Percentiles rank a stretch among this genome's conserved stretches.
Evolutionary conservation across 2,888 invertebrate genomes (phyloP).

Genomic region (Epicampocera succincta): DNA sequence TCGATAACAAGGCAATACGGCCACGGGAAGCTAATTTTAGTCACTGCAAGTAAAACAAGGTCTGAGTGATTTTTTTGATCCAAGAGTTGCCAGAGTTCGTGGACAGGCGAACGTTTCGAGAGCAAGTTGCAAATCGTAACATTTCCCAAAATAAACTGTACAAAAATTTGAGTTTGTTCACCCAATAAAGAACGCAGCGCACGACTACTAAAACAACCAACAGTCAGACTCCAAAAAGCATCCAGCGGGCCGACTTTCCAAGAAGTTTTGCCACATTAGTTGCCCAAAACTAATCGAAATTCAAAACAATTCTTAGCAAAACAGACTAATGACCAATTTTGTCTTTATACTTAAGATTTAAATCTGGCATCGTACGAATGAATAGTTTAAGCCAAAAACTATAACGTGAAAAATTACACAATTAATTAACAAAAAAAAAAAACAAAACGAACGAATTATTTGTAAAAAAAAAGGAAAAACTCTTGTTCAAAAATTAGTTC

Average conservation of each 20-base stretch:
- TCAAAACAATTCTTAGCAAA: constrained; percentile 29
- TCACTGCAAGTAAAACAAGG: too few species aligned
- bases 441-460: constrained; percentile 27
- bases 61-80: too few species aligned
- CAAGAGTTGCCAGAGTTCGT: too few species aligned
- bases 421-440: not conserved
- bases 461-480: constrained; percentile 3
- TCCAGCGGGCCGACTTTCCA: not conserved
- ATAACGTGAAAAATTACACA: constrained; percentile 2
- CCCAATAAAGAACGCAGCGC: too few species aligned
- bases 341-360: constrained; percentile 12
- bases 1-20: too few species aligned
- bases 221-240: too few species aligned
- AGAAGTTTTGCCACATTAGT: constrained; percentile 43
- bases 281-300: constrained; percentile 36
- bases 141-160: too few species aligned
- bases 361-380: not conserved
- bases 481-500: constrained; percentile 62
- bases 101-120: too few species aligned
- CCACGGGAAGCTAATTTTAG: too few species aligned
- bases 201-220: too few species aligned
- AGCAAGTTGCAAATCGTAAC: too few species aligned
- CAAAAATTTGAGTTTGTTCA: too few species aligned
- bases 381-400: constrained; percentile 22
- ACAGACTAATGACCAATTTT: constrained; percentile 9